These are phyloP conservation scores for Chorisops tibialis DNA, from an alignment of 2,888 invertebrate genomes.

Conservation along the genomic window DNA sequence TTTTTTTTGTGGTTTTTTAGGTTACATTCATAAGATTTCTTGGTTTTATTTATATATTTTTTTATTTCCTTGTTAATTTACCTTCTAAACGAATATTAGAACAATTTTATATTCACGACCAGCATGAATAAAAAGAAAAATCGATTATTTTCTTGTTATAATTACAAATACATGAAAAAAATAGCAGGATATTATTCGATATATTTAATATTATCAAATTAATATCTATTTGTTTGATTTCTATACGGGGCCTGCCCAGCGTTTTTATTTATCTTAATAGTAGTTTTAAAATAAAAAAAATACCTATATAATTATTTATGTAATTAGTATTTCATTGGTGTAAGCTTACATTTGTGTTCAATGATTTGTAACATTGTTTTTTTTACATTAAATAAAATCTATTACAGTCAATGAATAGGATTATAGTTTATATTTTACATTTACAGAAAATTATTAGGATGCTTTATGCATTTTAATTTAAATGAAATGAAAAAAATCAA, in stretches of 20 bases:
- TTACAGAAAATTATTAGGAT: too few species aligned
- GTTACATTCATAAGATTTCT: conserved; percentile 32
- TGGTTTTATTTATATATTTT: conserved; percentile 1
- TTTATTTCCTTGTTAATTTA: neutral
- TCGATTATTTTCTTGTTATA: neutral
- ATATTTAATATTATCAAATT: neutral
- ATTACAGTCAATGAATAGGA: neutral
- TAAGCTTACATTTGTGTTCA: conserved; percentile 20
- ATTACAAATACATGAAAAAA: neutral
- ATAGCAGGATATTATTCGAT: too few species aligned
- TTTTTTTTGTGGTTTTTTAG: too few species aligned
- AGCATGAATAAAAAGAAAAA: conserved; percentile 29
- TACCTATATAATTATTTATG: conserved; percentile 12
- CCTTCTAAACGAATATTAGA: too few species aligned
- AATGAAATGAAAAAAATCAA: too few species aligned
- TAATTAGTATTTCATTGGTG: conserved; percentile 20
- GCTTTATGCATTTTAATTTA: too few species aligned
- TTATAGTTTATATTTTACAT: neutral
- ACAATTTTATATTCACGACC: conserved; percentile 25
- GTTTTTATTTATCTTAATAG: conserved; percentile 18
- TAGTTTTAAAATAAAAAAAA: conserved; percentile 5
- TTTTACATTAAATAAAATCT: conserved; percentile 18
- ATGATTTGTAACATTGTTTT: conserved; percentile 3
- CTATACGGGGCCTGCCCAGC: conserved; percentile 38
- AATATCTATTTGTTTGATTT: conserved; percentile 14